phyloP scores from a whole-genome alignment of 2,113 vertebrate genomes.

The Xiphophorus hellerii region DNA sequence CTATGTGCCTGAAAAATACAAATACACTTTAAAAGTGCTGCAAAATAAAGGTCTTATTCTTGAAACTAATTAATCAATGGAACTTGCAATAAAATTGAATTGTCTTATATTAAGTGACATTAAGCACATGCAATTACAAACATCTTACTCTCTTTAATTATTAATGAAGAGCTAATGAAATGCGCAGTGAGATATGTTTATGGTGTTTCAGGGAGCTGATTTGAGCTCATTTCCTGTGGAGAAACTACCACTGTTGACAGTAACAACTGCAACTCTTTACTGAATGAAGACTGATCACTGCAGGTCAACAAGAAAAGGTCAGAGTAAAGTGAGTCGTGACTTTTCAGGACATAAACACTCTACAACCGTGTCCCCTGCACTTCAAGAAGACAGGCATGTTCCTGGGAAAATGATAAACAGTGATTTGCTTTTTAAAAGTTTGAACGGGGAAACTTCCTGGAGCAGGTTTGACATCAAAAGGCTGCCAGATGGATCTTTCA shows the following conservation, averaged over 20 bases:
- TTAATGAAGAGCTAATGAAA: neutral
- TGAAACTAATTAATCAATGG: neutral
- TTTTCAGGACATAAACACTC: conserved; percentile 16
- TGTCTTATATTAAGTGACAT: neutral
- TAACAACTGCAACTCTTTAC: conserved; percentile 29
- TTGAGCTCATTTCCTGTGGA: conserved; percentile 23
- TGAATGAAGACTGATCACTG: conserved; percentile 44
- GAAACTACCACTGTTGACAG: conserved; percentile 35
- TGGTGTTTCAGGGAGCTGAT: conserved; percentile 1
- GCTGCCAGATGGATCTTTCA: conserved; percentile 35
- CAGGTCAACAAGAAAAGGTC: conserved; percentile 39
- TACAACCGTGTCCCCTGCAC: conserved; percentile 4
- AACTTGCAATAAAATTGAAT: neutral
- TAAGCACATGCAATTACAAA: neutral
- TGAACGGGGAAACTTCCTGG: conserved; percentile 22
- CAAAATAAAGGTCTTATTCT: neutral
- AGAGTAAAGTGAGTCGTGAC: conserved; percentile 18
- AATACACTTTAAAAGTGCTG: no score
- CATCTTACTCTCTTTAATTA: neutral
- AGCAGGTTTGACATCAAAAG: conserved; percentile 31
- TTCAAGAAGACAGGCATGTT: neutral
- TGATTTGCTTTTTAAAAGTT: conserved; percentile 20
- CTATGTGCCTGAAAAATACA: no score
- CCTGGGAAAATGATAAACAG: conserved; percentile 15
- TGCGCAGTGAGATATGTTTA: neutral